Evolutionary conservation across 2,797 vertebrate genomes (phyloP), one percentile per base, ranked within the genome.

Genomic region (Champsocephalus esox): DNA sequence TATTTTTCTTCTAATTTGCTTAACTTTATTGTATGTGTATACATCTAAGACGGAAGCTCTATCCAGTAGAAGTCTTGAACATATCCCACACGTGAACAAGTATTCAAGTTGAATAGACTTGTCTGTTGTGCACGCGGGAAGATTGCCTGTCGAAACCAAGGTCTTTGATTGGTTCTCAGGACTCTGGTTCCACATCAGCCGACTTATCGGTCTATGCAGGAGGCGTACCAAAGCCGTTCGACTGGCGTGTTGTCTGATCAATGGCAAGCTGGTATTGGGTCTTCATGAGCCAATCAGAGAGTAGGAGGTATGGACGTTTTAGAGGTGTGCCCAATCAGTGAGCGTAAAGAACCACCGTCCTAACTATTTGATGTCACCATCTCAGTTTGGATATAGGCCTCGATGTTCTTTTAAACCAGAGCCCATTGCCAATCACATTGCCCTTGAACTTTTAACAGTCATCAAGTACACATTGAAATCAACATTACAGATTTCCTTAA

Each of bases 121-220:
- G 3, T 1, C 3, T 45, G 3, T 21, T 55, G 70, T 24, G 68
- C 62, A 52, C 65, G 52, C 16, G 16, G 9, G 19, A 43, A 78
- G 43, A 65, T 38, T 83, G 81, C 81, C 77, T 66, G 77, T 72
- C 64, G 73, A 70, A 71, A 50, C 46, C 49, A 43, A 51, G 66
- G 11, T 0, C 57, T 84, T 4, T 82, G 86, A 94, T 94, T 92
- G 92, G 93, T 79, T 64, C 46, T 46, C 0, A 14, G 46, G 12
- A 0, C 10, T 1, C 92, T 93, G 91, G 88, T 56, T 81, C 89
- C 95, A 96, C 93, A 96, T 97, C 96, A 91, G 95, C 95, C 90
- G 94, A 97, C 93, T 24, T 44, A 79, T 88, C 54, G 16, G 49
- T 90, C 81, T 70, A 82, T 79, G 56, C 1, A 1, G 19, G 44